Conservation (phyloP, 1,140 invertebrate genomes). For the Drosophila rufa region DNA sequence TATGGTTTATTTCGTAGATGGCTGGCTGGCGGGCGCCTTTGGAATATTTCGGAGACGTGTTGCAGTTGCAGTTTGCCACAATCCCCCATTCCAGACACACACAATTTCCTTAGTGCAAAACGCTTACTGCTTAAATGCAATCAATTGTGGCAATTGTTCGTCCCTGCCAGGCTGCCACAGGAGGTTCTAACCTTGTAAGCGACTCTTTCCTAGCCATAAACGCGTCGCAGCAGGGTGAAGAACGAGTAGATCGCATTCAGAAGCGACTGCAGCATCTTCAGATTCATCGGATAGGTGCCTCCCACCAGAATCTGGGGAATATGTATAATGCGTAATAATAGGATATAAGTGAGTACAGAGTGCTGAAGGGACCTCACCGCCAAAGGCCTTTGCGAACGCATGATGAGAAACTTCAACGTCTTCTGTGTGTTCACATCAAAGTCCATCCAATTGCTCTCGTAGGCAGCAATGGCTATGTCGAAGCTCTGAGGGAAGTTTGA, state of each 20-base stretch:
- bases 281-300: conserved; percentile 72
- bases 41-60: conserved; percentile 44
- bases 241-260: conserved; percentile 71
- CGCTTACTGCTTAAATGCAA: conserved; percentile 65
- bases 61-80: conserved; percentile 53
- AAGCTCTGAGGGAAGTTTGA: conserved; percentile 51
- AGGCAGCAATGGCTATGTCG: conserved; percentile 69
- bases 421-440: conserved; percentile 72
- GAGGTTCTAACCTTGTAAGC: conserved; percentile 15
- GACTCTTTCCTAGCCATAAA: conserved; percentile 53
- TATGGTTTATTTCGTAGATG: conserved; percentile 70
- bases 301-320: conserved; percentile 64
- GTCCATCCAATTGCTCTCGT: conserved; percentile 76
- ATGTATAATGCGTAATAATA: conserved; percentile 18
- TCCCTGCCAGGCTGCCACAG: conserved; percentile 18
- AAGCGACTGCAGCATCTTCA: conserved; percentile 71
- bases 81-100: conserved; percentile 38
- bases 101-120: conserved; percentile 30
- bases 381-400: conserved; percentile 74
- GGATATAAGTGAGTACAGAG: conserved; percentile 1
- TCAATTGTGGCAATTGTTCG: conserved; percentile 65
- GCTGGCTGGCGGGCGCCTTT: conserved; percentile 14
- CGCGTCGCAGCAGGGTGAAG: conserved; percentile 65
- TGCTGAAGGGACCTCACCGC: conserved; percentile 52
- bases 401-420: conserved; percentile 67